Conservation (phyloP, 2,888 invertebrate species). For the Netelia fuscicornis region DNA sequence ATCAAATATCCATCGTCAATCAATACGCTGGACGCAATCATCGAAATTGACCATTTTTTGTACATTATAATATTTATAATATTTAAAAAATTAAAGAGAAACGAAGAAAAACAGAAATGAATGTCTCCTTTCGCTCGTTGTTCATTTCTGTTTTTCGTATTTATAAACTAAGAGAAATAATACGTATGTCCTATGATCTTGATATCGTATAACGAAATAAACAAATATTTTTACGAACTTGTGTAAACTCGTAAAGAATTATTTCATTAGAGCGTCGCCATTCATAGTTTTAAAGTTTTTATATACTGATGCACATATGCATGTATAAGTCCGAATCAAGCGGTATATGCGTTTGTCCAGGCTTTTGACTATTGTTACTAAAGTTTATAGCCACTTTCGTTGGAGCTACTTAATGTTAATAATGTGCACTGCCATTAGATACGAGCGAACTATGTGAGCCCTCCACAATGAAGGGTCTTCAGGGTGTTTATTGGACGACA, state of each 20-base stretch:
- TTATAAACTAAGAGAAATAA: slow-evolving; percentile 11
- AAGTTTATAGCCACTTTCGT: too few relatives aligned
- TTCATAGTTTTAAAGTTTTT: too few relatives aligned
- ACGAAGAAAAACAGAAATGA: slow-evolving; percentile 1
- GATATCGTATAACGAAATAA: slow-evolving; percentile 54
- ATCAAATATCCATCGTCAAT: slow-evolving; percentile 23
- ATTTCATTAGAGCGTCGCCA: not conserved
- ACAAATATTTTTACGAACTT: slow-evolving; percentile 52
- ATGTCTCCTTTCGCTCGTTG: slow-evolving; percentile 11
- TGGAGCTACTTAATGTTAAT: too few relatives aligned
- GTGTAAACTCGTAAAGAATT: not conserved
- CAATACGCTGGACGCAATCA: slow-evolving; percentile 33
- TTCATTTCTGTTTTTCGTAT: not conserved
- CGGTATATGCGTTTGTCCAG: too few relatives aligned
- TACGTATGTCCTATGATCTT: slow-evolving; percentile 28
- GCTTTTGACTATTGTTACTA: too few relatives aligned
- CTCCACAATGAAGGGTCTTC: too few relatives aligned
- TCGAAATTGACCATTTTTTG: slow-evolving; percentile 47
- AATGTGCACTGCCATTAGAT: too few relatives aligned
- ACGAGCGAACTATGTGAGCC: too few relatives aligned
- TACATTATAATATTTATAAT: slow-evolving; percentile 43
- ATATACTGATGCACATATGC: too few relatives aligned
- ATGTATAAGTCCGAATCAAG: too few relatives aligned
- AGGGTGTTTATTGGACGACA: too few relatives aligned
- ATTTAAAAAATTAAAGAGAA: slow-evolving; percentile 2